Percentiles rank a stretch among this genome's conserved stretches.
These are phyloP conservation scores for Ceratotherium simum DNA, from an alignment of 2,113 vertebrate genomes.

Conservation along the genomic window DNA sequence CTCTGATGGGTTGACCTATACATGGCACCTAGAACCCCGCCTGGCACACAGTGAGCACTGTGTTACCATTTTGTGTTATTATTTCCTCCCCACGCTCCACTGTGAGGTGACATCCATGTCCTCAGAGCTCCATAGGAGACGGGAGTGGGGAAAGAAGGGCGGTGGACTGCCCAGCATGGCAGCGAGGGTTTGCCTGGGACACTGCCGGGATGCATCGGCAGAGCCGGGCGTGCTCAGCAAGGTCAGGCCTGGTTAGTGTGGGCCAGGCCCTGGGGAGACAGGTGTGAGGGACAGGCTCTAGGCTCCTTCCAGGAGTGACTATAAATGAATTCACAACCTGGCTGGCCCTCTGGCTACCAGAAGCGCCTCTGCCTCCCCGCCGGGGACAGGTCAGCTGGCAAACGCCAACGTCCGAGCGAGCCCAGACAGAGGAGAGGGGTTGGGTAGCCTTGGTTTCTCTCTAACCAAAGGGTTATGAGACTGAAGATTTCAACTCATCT, in stretches of 20 bases:
- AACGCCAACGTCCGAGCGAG: not conserved
- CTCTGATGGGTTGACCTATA: not conserved
- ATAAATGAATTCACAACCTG: not conserved
- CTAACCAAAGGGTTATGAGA: no score
- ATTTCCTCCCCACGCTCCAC: not conserved
- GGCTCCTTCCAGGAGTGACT: not conserved
- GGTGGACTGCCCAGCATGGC: not conserved
- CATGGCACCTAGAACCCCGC: accelerated
- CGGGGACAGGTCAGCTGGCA: not conserved
- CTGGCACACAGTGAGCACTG: no score
- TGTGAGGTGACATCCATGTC: not conserved
- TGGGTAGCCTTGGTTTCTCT: not conserved
- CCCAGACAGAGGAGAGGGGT: accelerated
- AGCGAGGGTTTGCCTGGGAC: not conserved
- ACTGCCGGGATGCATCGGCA: accelerated
- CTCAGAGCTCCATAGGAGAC: not conserved
- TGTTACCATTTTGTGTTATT: not conserved
- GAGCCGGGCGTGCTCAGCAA: not conserved
- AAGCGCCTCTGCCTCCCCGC: not conserved
- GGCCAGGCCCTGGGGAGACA: not conserved
- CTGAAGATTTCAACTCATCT: not conserved
- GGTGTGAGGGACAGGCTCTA: accelerated
- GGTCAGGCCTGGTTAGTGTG: not conserved
- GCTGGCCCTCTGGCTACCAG: not conserved
- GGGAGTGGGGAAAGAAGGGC: not conserved